A percentile compares a stretch with the other conserved stretches of the same genome.
Conservation (phyloP, 2,888 invertebrate genomes). For the Lasioglossum marginatum region DNA sequence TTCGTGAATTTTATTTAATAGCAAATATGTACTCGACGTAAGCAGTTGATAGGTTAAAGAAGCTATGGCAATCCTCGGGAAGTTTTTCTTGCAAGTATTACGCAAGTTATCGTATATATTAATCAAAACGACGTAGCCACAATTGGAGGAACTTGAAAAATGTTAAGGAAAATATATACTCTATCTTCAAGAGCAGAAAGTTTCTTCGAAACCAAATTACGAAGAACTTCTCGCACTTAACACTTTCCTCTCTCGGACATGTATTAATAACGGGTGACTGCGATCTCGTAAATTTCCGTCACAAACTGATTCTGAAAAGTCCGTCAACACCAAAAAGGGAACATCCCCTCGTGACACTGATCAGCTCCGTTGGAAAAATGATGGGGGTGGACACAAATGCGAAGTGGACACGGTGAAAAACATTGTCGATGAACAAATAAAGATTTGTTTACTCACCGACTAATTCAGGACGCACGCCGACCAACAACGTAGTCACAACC, state of each 20-base stretch:
- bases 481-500: conserved; percentile 72
- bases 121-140: background rate
- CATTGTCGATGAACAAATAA: background rate
- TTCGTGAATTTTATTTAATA: too few relatives aligned
- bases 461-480: conserved; percentile 78
- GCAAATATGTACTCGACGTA: too few relatives aligned
- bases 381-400: background rate
- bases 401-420: background rate
- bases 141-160: background rate
- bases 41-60: background rate
- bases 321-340: background rate
- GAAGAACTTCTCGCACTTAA: background rate
- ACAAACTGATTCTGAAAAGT: background rate
- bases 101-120: background rate
- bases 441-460: conserved; percentile 78
- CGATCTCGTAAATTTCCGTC: background rate
- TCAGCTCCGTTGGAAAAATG: background rate
- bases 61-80: background rate
- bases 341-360: background rate
- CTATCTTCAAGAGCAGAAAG: background rate
- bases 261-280: background rate
- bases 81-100: background rate
- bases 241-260: background rate
- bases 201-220: background rate
- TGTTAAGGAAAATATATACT: background rate